Conservation (phyloP, 2,797 vertebrate species). For the Enteromius anoplus region DNA sequence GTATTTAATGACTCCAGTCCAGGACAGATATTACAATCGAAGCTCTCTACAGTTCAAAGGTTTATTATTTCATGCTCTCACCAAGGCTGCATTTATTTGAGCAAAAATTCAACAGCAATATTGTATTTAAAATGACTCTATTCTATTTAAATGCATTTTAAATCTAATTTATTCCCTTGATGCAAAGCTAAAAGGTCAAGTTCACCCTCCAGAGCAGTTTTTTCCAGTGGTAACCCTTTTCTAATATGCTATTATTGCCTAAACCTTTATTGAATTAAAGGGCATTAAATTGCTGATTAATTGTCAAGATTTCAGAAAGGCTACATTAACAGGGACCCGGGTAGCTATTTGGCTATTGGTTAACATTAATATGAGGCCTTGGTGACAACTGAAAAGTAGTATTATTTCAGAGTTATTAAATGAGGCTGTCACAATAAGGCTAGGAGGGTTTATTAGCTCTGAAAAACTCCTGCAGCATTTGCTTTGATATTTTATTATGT, state of each 20-base stretch:
- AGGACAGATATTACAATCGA: not conserved
- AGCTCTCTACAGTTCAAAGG: not conserved
- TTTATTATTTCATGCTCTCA: not conserved
- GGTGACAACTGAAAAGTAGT: not conserved
- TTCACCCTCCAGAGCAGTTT: not conserved
- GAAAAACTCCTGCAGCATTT: not conserved
- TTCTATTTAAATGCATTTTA: not conserved
- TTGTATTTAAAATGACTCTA: not conserved
- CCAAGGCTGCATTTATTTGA: not conserved
- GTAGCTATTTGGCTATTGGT: not conserved
- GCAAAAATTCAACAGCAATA: not conserved
- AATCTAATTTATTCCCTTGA: not conserved
- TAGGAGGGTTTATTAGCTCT: not conserved
- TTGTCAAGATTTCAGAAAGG: not conserved
- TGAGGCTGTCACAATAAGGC: not conserved
- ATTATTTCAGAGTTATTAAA: not conserved
- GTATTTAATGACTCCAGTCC: not conserved
- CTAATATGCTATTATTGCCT: not conserved
- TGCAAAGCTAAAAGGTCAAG: not conserved
- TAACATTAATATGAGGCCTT: not conserved
- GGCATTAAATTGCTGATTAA: not conserved
- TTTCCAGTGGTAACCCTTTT: not conserved
- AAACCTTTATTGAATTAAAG: not conserved
- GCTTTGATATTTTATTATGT: slow-evolving; percentile 8
- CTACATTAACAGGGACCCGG: too few relatives aligned